Percentiles rank a stretch among this genome's conserved stretches.
phyloP scores from a whole-genome alignment of 2,797 vertebrate species.

The Scolopax rusticola region DNA sequence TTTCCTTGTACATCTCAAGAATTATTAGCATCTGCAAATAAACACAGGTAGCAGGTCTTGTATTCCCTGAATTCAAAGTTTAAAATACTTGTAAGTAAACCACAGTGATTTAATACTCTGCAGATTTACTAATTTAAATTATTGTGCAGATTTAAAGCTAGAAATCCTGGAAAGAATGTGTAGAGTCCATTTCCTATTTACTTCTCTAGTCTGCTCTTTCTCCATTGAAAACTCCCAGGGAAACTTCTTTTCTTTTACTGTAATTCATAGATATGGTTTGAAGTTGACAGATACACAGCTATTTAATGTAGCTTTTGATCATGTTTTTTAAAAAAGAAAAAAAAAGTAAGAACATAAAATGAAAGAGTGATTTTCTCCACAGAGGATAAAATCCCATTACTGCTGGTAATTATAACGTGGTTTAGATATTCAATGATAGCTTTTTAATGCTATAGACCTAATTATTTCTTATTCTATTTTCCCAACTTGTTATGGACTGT shows the following conservation, averaged over 20 bases:
- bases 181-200: conserved; percentile 59
- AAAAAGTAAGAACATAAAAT: not conserved
- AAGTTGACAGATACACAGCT: conserved; percentile 31
- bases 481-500: not conserved
- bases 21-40: not conserved
- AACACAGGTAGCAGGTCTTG: not conserved
- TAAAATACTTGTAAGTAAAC: conserved; percentile 29
- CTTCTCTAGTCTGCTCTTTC: conserved; percentile 62
- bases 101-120: conserved; percentile 32
- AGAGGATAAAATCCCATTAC: conserved; percentile 12
- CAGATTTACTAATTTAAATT: conserved; percentile 48
- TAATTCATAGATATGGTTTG: conserved; percentile 57
- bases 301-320: conserved; percentile 66
- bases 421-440: not conserved
- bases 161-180: conserved; percentile 51
- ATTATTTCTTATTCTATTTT: not conserved
- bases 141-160: conserved; percentile 56
- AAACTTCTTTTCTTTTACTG: conserved; percentile 47
- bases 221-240: conserved; percentile 43
- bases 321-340: not conserved
- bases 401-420: not conserved
- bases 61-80: not conserved
- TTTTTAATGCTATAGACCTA: not conserved
- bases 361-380: not conserved
- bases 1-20: not conserved